Base-by-base conservation (phyloP, 1,140 invertebrate species). In the Bombus consobrinus region DNA sequence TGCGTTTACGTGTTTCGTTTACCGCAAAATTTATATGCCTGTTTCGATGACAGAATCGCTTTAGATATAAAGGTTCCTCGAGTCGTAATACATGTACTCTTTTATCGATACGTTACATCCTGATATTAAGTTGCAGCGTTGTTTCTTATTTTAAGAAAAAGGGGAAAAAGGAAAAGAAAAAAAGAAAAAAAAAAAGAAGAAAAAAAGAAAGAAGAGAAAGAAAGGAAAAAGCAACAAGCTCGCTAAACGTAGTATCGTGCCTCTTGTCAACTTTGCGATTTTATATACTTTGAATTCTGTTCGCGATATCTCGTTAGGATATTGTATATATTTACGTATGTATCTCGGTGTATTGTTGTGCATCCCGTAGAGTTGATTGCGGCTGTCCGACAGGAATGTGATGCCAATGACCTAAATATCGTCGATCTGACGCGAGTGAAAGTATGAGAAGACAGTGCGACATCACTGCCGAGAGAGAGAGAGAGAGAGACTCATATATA, bases 401-500 rank as follows among this genome's bases (percentile, higher is more conserved):
- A 78, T 68, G 77, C n/a, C 62, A n/a, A 41, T 66, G 12, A 68
- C 37, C 68, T 43, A 39, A 53, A 25, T 41, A 28, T 81, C 53
- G 32, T 81, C 53, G 39, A 34, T 59, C 12, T 32, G 34, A 37
- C 57, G 13, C 1, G 32, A 81, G 22, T 25, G 53, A 73, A 76
- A 57, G 66, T 59, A 68, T 32, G 53, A 77, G 39, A 72, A 62
- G 66, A 57, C 64, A 72, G 66, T 83, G 74, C 80, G 85, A 83
- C 76, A 89, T 89, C 85, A 89, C 88, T 84, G 88, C 62, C 69
- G 37, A 74, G 68, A 69, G 79, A 34, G 47, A 43, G 43, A 15
- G 43, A 15, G 43, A 53, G 34, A 74, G 62, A 69, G 84, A 39
- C 47, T 62, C 76, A 64, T 57, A 37, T 37, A 77, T n/a, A 79